Conservation (phyloP, 2,888 invertebrate species). For the Phyto melanocephala region DNA sequence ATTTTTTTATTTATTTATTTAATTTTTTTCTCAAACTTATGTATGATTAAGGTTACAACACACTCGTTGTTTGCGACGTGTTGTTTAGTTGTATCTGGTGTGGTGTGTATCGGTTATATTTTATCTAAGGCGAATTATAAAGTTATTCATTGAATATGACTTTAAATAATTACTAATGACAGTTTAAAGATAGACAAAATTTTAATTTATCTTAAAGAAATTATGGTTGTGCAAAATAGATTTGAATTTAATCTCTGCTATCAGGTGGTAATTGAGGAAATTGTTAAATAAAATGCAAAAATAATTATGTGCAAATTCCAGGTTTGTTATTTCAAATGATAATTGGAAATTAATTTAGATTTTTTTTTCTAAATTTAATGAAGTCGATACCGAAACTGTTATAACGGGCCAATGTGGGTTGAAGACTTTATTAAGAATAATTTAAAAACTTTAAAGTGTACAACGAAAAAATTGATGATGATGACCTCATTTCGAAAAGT, state of each 20-base stretch:
- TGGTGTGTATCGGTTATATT: neutral
- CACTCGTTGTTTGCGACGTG: neutral
- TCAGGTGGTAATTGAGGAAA: constrained; percentile 40
- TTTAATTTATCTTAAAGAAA: constrained; percentile 16
- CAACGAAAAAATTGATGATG: too few relatives aligned
- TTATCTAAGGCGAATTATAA: constrained; percentile 9
- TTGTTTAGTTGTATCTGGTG: neutral
- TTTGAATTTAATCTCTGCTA: constrained; percentile 17
- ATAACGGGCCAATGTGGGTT: too few relatives aligned
- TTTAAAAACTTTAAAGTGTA: too few relatives aligned
- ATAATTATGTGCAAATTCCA: too few relatives aligned
- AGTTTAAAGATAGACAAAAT: constrained; percentile 17
- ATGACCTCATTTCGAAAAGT: too few relatives aligned
- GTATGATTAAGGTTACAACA: constrained; percentile 42
- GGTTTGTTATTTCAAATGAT: too few relatives aligned
- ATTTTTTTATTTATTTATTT: too few relatives aligned
- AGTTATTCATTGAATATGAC: constrained; percentile 26
- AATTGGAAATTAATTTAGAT: too few relatives aligned
- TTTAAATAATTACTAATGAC: constrained; percentile 26
- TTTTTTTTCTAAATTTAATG: too few relatives aligned
- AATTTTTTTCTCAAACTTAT: neutral
- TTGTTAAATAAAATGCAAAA: neutral
- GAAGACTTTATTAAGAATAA: too few relatives aligned
- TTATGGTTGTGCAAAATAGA: constrained; percentile 13
- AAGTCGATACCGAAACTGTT: too few relatives aligned